phyloP scores from a whole-genome alignment of 2,113 vertebrate species.

The Trachemys scripta region DNA sequence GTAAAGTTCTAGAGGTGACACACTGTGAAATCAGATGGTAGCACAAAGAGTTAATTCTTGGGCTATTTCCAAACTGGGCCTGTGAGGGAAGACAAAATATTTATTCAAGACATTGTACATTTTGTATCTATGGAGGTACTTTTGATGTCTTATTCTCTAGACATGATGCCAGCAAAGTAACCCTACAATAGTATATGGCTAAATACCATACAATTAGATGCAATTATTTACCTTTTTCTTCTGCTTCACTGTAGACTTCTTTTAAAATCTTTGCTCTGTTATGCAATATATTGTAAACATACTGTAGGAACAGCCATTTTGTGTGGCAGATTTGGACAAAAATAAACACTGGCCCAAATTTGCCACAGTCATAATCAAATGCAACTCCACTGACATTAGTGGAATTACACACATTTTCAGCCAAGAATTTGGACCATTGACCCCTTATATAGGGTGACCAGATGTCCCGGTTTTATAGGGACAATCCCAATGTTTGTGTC shows the following conservation, averaged over 20 bases:
- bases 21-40: slow-evolving; percentile 69
- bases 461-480: too few relatives aligned
- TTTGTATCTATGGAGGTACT: slow-evolving; percentile 42
- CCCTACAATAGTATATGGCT: slow-evolving; percentile 30
- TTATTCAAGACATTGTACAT: slow-evolving; percentile 66
- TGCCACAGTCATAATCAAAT: not conserved
- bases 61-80: slow-evolving; percentile 77
- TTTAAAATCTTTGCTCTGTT: slow-evolving; percentile 31
- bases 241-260: slow-evolving; percentile 15
- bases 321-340: not conserved
- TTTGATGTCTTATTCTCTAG: slow-evolving; percentile 55
- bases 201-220: not conserved
- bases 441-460: too few relatives aligned
- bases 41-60: slow-evolving; percentile 79
- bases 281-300: not conserved
- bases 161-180: slow-evolving; percentile 27
- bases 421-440: slow-evolving; percentile 12
- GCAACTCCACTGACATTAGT: not conserved
- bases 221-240: not conserved
- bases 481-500: too few relatives aligned
- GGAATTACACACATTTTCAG: not conserved
- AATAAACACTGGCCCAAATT: not conserved
- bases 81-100: slow-evolving; percentile 20
- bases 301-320: not conserved
- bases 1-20: slow-evolving; percentile 68